Percentiles rank a stretch among this genome's conserved stretches.
phyloP scores from a whole-genome alignment of 2,888 invertebrate genomes.

The Amblyjoppa fuscipennis region DNA sequence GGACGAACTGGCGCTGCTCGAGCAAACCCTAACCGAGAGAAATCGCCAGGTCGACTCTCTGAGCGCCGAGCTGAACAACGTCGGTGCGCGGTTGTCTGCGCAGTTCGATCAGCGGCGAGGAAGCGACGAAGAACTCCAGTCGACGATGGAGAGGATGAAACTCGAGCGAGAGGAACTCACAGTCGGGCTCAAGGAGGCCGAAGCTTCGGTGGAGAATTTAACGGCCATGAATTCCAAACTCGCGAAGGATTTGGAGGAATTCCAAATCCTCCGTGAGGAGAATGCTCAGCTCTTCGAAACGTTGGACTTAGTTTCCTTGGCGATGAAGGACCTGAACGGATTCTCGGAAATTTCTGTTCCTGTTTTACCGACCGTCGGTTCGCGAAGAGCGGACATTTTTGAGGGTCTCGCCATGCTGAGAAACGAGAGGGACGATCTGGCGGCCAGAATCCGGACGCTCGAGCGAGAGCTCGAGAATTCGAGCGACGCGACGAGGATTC shows the following conservation, averaged over 20 bases:
- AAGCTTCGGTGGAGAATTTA: constrained; percentile 40
- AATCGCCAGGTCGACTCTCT: constrained; percentile 67
- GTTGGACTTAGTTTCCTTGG: constrained; percentile 27
- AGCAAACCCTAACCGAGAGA: constrained; percentile 62
- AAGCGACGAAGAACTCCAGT: constrained; percentile 57
- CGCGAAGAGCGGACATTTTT: constrained; percentile 17
- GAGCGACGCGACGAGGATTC: constrained; percentile 69
- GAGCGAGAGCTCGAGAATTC: constrained; percentile 71
- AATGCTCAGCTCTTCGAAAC: not conserved
- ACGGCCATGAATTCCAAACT: constrained; percentile 17
- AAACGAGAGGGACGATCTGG: constrained; percentile 70
- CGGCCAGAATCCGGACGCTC: constrained; percentile 70
- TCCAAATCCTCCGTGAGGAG: not conserved
- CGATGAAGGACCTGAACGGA: constrained; percentile 2
- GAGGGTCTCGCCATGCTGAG: constrained; percentile 56
- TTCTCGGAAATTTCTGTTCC: not conserved
- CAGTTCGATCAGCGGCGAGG: constrained; percentile 47
- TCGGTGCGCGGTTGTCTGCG: constrained; percentile 53
- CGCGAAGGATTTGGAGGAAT: constrained; percentile 4
- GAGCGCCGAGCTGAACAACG: constrained; percentile 68
- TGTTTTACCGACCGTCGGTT: constrained; percentile 1
- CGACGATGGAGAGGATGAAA: constrained; percentile 73
- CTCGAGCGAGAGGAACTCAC: constrained; percentile 40
- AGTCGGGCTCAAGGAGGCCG: constrained; percentile 40
- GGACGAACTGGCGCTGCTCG: constrained; percentile 61